Base-by-base conservation (phyloP, 2,888 invertebrate genomes). In the Heterodera filipjevi region DNA sequence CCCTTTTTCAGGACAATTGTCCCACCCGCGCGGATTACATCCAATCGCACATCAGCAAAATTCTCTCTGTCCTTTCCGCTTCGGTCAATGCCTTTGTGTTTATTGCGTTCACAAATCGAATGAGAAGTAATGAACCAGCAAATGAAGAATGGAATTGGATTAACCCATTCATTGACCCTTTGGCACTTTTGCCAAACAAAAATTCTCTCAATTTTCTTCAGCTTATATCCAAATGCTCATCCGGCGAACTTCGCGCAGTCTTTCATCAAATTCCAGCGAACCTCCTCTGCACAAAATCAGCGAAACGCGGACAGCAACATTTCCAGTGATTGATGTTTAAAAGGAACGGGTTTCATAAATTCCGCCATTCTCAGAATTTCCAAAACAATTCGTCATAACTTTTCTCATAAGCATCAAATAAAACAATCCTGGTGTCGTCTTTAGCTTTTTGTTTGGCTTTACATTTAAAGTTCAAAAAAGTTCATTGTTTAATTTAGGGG, bases 11-110 rank as follows among this genome's bases (percentile, higher is more conserved):
- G 70, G 81, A 83, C n/a, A 79, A 87, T 73, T 88, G 88, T 66
- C 89, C 88, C 3, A 84, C 83, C 32, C 83, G 89, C 72, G 79
- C 78, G 5, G 88, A 88, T 82, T 89, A 89, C 80, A 84, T 88
- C 76, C 86, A 86, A 66, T 86, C 87, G 27, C 85, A 86, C 78
- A 75, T 87, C 59, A 84, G 85, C 66, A 84, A 83, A 75, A 82
- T 87, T n/a, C 83, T 88, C 59, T 86, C 87, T 32, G 84, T 89
- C 83, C 82, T 87, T 59, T 88, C 88, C 35, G 86, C 88, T 8
- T 84, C 87, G 14, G 85, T 88, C 68, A 89, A 88, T 79, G 89
- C 88, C 33, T 89, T 88, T 79, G 87, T 88, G 16, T 88, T 88
- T 80, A 88, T 88, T 66, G 89, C 88, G 14, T 89, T 88, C 82